Conservation (phyloP, 2,113 vertebrate genomes). For the Arenaria interpres region DNA sequence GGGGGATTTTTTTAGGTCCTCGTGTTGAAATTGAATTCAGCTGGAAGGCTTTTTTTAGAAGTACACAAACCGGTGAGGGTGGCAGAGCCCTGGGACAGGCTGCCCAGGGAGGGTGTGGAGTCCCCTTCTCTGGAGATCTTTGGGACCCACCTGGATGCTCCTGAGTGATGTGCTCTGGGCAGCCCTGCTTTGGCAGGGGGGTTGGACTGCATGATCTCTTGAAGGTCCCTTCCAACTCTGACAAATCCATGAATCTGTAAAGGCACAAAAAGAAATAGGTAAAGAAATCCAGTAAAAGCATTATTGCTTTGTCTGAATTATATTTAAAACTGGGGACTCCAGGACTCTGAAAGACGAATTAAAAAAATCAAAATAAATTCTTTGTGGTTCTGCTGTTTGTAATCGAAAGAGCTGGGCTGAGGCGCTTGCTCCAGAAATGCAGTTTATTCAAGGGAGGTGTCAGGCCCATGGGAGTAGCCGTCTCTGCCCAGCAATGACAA, state of each 20-base stretch:
- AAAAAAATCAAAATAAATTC: background rate
- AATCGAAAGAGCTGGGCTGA: background rate
- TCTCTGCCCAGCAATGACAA: background rate
- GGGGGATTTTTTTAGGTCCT: background rate
- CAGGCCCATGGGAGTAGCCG: rapidly evolving
- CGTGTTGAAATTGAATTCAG: background rate
- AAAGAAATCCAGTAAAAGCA: background rate
- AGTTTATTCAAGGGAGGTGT: background rate
- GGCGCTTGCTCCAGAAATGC: background rate
- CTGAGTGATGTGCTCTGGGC: too few relatives aligned
- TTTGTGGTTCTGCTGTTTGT: background rate
- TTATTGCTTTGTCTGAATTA: background rate
- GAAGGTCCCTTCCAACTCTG: too few relatives aligned
- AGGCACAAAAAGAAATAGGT: too few relatives aligned
- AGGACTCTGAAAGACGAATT: background rate
- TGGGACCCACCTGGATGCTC: too few relatives aligned
- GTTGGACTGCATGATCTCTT: too few relatives aligned
- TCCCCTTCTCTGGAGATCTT: too few relatives aligned
- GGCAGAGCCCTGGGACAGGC: too few relatives aligned
- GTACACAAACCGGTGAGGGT: background rate
- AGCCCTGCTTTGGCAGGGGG: too few relatives aligned
- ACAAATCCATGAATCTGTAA: background rate
- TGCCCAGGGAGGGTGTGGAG: too few relatives aligned
- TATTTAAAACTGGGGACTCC: background rate
- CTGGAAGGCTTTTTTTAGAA: background rate